Evolutionary conservation across 1,140 invertebrate species (phyloP), one percentile per base, ranked within the genome.

Genomic region (Nymphalis io): DNA sequence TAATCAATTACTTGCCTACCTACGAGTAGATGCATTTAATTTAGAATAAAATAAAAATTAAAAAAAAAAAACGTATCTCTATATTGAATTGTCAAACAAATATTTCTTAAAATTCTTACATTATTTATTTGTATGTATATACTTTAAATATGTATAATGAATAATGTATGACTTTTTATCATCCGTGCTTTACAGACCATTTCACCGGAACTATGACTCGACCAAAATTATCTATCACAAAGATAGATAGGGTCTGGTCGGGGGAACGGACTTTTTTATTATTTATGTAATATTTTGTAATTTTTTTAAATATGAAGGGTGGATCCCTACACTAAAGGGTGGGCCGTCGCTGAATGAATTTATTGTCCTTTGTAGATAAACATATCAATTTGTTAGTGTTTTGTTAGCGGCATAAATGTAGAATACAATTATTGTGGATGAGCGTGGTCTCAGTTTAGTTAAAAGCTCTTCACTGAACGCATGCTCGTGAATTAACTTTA

Each of bases 331-430:
- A 71, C 76, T 87, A 91, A 91, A 91, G 89, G 89, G 88, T 91
- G 88, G 85, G 88, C 83, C 73, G 61, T 46, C 20, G 46, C 46
- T 82, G 83, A 89, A 87, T 87, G 87, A 90, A 83, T 90, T 90
- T 91, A 89, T 91, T 84, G 87, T 85, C 76, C 83, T 85, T 84
- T 89, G 88, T 90, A 91, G 89, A 91, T 91, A 91, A 91, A 91
- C 89, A 91, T 90, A 91, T 91, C 88, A 91, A 90, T 91, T 91
- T 91, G 88, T 90, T 90, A 76, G 84, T 89, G 84, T 84, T 90
- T 91, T 90, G 89, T 91, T 84, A 82, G 79, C 72, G 77, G 70
- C 77, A 83, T 88, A 84, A 87, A 83, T 90, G 86, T 86, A 83
- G 85, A 82, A 75, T 87, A 83, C 86, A 84, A 88, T 91, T n/a